A percentile compares a stretch with the other conserved stretches of the same genome.
phyloP scores from a whole-genome alignment of 1,140 invertebrate genomes.

The Drosophila pectinifera region DNA sequence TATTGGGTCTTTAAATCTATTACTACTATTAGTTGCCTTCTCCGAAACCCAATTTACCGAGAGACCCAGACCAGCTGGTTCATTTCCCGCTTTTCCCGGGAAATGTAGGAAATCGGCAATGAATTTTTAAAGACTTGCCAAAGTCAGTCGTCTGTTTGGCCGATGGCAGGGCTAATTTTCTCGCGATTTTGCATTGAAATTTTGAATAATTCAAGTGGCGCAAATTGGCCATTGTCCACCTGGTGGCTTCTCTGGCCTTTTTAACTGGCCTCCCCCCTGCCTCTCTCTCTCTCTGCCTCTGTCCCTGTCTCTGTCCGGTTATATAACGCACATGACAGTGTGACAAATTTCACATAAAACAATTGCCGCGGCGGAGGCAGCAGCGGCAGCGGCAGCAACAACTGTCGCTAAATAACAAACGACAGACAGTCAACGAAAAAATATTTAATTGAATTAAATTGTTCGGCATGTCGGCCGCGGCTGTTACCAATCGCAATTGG shows the following conservation, averaged over 20 bases:
- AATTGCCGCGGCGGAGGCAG: constrained; percentile 46
- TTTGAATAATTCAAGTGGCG: constrained; percentile 69
- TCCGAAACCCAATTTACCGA: not conserved
- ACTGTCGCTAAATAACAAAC: constrained; percentile 83
- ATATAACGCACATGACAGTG: constrained; percentile 76
- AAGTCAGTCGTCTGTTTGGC: constrained; percentile 27
- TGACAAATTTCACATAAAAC: constrained; percentile 83
- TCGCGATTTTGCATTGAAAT: constrained; percentile 75
- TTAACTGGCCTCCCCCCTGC: not conserved
- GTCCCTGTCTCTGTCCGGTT: constrained; percentile 11
- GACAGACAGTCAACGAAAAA: constrained; percentile 80
- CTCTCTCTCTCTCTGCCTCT: not conserved
- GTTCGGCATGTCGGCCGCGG: constrained; percentile 68
- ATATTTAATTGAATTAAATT: constrained; percentile 85
- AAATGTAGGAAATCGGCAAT: constrained; percentile 36
- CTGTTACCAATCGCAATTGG: constrained; percentile 84
- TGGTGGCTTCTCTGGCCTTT: constrained; percentile 23
- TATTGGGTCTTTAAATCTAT: no score
- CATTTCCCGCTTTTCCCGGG: constrained; percentile 22
- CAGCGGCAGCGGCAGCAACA: constrained; percentile 46
- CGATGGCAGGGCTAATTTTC: constrained; percentile 60
- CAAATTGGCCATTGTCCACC: constrained; percentile 56
- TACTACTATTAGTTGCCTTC: constrained; percentile 5
- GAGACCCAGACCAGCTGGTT: constrained; percentile 38
- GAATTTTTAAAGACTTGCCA: constrained; percentile 50